Evolutionary conservation across 2,797 vertebrate species (phyloP).

Genomic region (Mormyrus proboscirostris): DNA sequence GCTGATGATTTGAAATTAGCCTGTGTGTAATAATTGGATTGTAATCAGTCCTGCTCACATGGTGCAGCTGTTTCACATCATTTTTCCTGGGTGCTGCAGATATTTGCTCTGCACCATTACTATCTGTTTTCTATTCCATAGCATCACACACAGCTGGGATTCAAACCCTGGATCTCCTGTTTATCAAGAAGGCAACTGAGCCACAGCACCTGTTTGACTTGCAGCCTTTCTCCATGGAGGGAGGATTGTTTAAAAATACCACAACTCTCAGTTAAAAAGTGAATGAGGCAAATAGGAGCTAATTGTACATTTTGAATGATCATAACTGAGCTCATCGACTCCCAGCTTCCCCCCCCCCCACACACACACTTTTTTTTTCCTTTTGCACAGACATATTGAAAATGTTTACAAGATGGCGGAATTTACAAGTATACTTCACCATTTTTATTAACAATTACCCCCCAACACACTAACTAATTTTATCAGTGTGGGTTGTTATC

Average conservation of each 20-base stretch:
- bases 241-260: background rate
- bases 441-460: background rate
- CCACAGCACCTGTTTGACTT: background rate
- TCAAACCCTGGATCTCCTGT: background rate
- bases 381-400: background rate
- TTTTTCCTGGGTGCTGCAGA: background rate
- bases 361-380: background rate
- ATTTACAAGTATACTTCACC: background rate
- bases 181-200: background rate
- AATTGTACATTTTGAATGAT: background rate
- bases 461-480: background rate
- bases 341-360: background rate
- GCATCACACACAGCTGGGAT: background rate
- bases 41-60: background rate
- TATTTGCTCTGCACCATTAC: background rate
- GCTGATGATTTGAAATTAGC: background rate
- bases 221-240: background rate
- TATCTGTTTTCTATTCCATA: background rate
- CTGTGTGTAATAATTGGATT: background rate
- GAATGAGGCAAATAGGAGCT: background rate
- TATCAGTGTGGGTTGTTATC: background rate
- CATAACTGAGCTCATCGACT: background rate
- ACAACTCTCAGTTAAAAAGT: background rate
- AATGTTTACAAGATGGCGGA: background rate
- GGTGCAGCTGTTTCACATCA: background rate